Evolutionary conservation across 2,888 invertebrate species (phyloP).

Genomic region (Ophion ventricosus): DNA sequence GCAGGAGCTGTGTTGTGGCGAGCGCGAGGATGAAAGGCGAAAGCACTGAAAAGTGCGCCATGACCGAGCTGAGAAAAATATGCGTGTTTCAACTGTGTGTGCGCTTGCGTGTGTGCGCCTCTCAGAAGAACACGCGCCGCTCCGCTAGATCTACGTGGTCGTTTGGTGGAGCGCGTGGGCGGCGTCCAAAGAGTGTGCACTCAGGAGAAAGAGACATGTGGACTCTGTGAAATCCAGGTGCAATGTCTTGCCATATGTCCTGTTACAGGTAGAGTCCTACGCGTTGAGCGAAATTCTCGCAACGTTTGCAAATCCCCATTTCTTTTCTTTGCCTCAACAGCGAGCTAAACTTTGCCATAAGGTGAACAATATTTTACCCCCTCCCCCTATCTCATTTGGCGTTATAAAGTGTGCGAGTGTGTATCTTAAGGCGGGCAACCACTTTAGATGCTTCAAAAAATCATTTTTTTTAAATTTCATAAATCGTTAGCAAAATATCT

Average conservation of each 20-base stretch:
- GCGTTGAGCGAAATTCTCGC: constrained; percentile 14
- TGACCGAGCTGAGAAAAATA: constrained; percentile 67
- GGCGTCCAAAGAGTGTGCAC: constrained; percentile 43
- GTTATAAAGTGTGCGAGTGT: not conserved
- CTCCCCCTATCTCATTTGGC: constrained; percentile 20
- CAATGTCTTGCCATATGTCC: constrained; percentile 48
- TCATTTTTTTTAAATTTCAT: too few species aligned
- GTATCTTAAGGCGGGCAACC: not conserved
- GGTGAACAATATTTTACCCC: not conserved
- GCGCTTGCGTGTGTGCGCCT: constrained; percentile 36
- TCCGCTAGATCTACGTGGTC: constrained; percentile 48
- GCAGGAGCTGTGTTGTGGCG: constrained; percentile 34
- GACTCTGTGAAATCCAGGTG: constrained; percentile 70
- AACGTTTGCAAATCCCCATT: not conserved
- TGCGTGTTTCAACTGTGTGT: constrained; percentile 6
- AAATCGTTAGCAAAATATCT: too few species aligned
- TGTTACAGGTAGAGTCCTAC: constrained; percentile 26
- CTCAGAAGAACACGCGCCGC: constrained; percentile 37
- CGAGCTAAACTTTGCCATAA: constrained; percentile 15
- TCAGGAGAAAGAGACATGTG: constrained; percentile 24
- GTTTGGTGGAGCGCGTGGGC: constrained; percentile 53
- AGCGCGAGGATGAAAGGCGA: constrained; percentile 66
- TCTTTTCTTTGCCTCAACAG: constrained; percentile 17
- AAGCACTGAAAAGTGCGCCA: constrained; percentile 72
- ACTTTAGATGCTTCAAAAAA: too few species aligned